Evolutionary conservation across 2,113 vertebrate genomes (phyloP), one percentile per base, ranked within the genome.

Genomic region (Falco punctatus): DNA sequence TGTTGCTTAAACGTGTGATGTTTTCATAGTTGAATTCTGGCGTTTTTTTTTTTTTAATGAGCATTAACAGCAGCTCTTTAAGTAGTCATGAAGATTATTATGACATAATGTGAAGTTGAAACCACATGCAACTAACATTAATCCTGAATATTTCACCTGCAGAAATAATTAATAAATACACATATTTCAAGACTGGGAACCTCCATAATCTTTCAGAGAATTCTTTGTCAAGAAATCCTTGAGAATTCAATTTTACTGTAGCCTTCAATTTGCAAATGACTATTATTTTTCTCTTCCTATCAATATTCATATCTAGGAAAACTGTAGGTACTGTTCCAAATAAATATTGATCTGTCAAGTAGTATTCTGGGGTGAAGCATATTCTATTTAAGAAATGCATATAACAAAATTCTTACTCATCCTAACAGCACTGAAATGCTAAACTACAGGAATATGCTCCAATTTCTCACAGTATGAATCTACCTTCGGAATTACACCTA

Each of bases 321-420:
- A 28, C 32, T 52, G 20, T 62, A 71, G 46, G 24, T 65, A 54
- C 10, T 66, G 65, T 52, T 81, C 17, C 32, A 86, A 91, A 75
- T 65, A 94, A 84, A 87, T 96, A 84, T 79, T 96, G 94, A 90
- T 74, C 71, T 96, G 72, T 92, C 77, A 93, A 92, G 69, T 40
- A 81, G 42, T 65, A 40, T 89, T 93, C 57, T 96, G 49, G 46
- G 59, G 35, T 96, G 84, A 92, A 95, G 74, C 33, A 90, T 79
- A 92, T 92, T 96, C 95, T 49, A 61, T 85, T 91, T 85, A 94
- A 91, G 85, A 66, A 93, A 83, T 85, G 75, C 61, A 81, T n/a
- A 26, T 88, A 87, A 71, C 81, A 86, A 81, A 96, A 96, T 92
- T 81, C 11, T 24, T 90, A 19, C 26, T 83, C n/a, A 48, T 73